Percentiles rank a stretch among this genome's conserved stretches.
phyloP scores from a whole-genome alignment of 2,797 vertebrate species.

The Cyclura pinguis region DNA sequence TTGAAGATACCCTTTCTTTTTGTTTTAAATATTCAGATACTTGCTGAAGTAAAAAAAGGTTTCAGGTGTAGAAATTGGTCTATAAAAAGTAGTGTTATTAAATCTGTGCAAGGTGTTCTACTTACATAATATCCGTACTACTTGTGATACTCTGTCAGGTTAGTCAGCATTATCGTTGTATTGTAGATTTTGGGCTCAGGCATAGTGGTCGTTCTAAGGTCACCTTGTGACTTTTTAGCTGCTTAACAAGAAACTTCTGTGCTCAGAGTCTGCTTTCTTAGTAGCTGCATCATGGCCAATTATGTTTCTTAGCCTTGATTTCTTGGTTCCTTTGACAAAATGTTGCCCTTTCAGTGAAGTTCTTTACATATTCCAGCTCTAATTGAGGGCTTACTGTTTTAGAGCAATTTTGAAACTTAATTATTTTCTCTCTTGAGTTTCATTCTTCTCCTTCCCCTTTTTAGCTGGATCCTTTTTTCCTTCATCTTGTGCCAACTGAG shows the following conservation, averaged over 20 bases:
- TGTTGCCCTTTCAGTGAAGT: conserved; percentile 64
- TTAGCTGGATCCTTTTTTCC: conserved; percentile 46
- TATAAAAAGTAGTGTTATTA: not conserved
- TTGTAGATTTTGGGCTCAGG: not conserved
- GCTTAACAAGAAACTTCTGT: not conserved
- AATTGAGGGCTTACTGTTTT: conserved; percentile 20
- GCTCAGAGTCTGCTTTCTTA: not conserved
- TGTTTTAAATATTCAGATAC: not conserved
- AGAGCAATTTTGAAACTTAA: conserved; percentile 37
- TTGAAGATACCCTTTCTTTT: not conserved
- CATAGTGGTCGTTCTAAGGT: not conserved
- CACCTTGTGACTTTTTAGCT: not conserved
- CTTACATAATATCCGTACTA: not conserved
- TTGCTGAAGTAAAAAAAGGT: not conserved
- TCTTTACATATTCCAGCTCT: conserved; percentile 49
- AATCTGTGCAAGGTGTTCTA: not conserved
- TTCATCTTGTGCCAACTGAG: conserved; percentile 61
- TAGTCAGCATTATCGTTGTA: not conserved
- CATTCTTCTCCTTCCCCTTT: conserved; percentile 13
- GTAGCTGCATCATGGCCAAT: not conserved
- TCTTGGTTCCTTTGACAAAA: conserved; percentile 31
- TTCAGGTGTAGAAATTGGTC: not conserved
- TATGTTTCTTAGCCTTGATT: conserved; percentile 4
- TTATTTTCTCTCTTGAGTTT: conserved; percentile 51
- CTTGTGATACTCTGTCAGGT: not conserved